Conservation (phyloP, 1,140 invertebrate genomes). For the Drosophila azteca region DNA sequence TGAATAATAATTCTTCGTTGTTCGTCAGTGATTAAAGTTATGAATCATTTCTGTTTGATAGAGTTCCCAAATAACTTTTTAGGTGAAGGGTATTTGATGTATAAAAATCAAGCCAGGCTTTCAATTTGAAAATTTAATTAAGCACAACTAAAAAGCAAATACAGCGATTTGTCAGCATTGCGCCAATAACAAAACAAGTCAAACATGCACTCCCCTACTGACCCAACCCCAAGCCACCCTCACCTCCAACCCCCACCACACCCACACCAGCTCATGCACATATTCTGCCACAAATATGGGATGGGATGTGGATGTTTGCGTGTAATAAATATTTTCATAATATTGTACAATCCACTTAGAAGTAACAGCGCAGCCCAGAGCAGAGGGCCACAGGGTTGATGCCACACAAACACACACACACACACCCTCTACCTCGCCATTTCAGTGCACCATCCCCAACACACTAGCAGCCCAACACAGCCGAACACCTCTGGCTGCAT, state of each 20-base stretch:
- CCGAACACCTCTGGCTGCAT: conserved; percentile 11
- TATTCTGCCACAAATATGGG: conserved; percentile 1
- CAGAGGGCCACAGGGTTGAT: conserved; percentile 26
- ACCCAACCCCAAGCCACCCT: conserved; percentile 3
- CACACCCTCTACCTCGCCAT: background rate
- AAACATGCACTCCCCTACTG: conserved; percentile 3
- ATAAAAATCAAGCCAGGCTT: conserved; percentile 42
- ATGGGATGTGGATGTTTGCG: conserved; percentile 50
- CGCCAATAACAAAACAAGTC: conserved; percentile 41
- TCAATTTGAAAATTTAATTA: conserved; percentile 74
- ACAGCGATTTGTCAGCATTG: conserved; percentile 66
- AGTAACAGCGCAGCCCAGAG: conserved; percentile 24
- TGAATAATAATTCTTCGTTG: too few relatives aligned
- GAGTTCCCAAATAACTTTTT: too few relatives aligned
- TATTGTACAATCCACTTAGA: conserved; percentile 64
- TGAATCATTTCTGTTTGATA: too few relatives aligned
- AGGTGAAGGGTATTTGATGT: conserved; percentile 21
- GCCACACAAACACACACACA: conserved; percentile 30
- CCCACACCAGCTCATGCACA: conserved; percentile 8
- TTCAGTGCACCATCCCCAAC: conserved; percentile 16
- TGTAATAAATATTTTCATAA: conserved; percentile 79
- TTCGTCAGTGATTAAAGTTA: too few relatives aligned
- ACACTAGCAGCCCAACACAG: too few relatives aligned
- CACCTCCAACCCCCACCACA: conserved; percentile 2
- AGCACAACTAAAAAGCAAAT: conserved; percentile 67